Base-by-base conservation (phyloP, 2,113 vertebrate genomes). In the Chascanopsetta lugubris region DNA sequence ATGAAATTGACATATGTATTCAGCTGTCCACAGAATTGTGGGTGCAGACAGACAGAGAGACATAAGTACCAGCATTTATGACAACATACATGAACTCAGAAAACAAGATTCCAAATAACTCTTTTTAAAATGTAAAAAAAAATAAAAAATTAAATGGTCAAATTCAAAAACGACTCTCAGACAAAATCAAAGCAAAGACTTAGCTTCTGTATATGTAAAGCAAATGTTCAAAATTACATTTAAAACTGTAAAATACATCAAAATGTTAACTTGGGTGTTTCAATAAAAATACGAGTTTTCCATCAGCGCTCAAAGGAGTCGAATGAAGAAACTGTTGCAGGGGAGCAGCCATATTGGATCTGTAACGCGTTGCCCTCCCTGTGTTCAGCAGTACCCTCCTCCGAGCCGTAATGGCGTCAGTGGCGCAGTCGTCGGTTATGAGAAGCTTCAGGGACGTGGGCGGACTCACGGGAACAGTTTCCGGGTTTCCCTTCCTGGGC, bases 401-500 rank as follows among this genome's bases (percentile, higher is more conserved):
- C 47, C 20, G 89, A 90, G 79, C 89, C 88, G 17, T 43, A 89
- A 93, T 92, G 91, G 86, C 86, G 69, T 51, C 79, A 4, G 77
- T 85, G 53, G 63, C 88, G 22, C 61, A 40, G 8, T 45, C 53
- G 60, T 27, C 38, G 43, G 29, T 17, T 3, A 56, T 7, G 49
- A 61, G 53, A 65, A n/a, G 61, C 59, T 82, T 75, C 59, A 24
- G 57, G 83, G 80, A 85, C 59, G 62, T 77, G 38, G 92, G 90
- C 83, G 90, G 85, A 81, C 75, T 66, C 51, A 6, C 69, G 34
- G 57, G 66, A 69, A 75, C 65, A 24, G 75, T 87, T 93, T 92
- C 92, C 91, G 92, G 88, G 90, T 91, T 86, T 91, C 87, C 77
- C 84, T 91, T 89, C 84, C 89, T 91, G 92, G 87, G 81, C 83